phyloP scores from a whole-genome alignment of 2,888 invertebrate species.

The Oligia latruncula region DNA sequence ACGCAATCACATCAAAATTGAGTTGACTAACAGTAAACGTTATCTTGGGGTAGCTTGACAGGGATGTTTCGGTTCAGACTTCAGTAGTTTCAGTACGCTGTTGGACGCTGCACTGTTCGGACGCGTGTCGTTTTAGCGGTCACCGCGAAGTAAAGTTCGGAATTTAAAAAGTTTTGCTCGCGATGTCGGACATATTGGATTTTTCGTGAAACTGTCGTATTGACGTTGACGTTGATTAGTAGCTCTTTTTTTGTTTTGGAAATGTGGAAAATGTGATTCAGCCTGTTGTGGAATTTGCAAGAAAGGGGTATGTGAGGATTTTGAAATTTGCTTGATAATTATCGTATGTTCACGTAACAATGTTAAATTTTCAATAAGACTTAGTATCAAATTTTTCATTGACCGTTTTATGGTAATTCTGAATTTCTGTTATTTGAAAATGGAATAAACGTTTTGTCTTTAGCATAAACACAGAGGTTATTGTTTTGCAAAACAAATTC shows the following conservation, averaged over 20 bases:
- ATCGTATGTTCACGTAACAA: constrained; percentile 9
- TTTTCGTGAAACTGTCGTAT: constrained; percentile 57
- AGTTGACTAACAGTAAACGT: constrained; percentile 9
- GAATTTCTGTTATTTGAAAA: neutral
- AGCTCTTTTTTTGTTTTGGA: constrained; percentile 35
- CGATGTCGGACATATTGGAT: constrained; percentile 56
- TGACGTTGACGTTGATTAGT: constrained; percentile 44
- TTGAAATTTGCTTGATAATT: constrained; percentile 33
- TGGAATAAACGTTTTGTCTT: neutral
- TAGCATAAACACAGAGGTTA: too few relatives aligned
- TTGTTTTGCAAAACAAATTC: neutral
- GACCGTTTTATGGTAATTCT: neutral
- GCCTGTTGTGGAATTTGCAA: constrained; percentile 37
- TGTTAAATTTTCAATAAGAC: constrained; percentile 11
- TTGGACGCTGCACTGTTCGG: constrained; percentile 29
- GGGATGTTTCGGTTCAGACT: constrained; percentile 45
- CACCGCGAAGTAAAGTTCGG: constrained; percentile 65
- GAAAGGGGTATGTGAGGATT: constrained; percentile 55
- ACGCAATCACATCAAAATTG: neutral
- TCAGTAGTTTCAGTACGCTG: constrained; percentile 52
- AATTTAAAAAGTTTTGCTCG: constrained; percentile 63
- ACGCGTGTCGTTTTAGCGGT: constrained; percentile 42
- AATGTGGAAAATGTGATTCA: constrained; percentile 54
- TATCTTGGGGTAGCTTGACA: constrained; percentile 38
- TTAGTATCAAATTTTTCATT: neutral